Evolutionary conservation across 2,797 vertebrate genomes (phyloP).

Genomic region (Nannoperca obscura): DNA sequence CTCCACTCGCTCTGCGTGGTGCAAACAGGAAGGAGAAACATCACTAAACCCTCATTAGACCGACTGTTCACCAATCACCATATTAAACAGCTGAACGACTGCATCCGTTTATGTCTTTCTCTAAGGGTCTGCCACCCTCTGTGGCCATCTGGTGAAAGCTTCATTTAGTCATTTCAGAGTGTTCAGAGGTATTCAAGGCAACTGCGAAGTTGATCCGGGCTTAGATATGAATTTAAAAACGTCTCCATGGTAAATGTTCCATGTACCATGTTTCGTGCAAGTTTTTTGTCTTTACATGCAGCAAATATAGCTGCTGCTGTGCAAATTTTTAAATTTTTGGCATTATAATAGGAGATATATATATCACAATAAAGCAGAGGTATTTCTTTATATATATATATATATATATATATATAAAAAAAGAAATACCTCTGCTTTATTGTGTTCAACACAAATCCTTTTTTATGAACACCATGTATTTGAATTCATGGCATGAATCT

Average conservation of each 20-base stretch:
- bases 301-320: background rate
- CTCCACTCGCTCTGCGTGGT: background rate
- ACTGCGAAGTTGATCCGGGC: background rate
- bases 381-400: too few species aligned
- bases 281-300: background rate
- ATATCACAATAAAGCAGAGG: too few species aligned
- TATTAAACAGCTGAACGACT: background rate
- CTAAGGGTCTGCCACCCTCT: constrained; percentile 10
- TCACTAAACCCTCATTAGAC: constrained; percentile 8
- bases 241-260: background rate
- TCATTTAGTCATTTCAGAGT: constrained; percentile 21
- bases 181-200: constrained; percentile 10
- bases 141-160: constrained; percentile 33
- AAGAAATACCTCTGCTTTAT: constrained; percentile 11
- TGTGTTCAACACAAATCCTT: background rate
- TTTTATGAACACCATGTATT: constrained; percentile 22
- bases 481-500: background rate
- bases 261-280: background rate
- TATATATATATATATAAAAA: background rate
- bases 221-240: background rate
- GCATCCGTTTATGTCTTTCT: constrained; percentile 10
- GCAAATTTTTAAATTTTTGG: constrained; percentile 2
- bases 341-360: background rate
- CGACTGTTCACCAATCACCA: background rate
- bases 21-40: background rate